phyloP scores from a whole-genome alignment of 2,797 vertebrate genomes.

The Echeneis naucrates region DNA sequence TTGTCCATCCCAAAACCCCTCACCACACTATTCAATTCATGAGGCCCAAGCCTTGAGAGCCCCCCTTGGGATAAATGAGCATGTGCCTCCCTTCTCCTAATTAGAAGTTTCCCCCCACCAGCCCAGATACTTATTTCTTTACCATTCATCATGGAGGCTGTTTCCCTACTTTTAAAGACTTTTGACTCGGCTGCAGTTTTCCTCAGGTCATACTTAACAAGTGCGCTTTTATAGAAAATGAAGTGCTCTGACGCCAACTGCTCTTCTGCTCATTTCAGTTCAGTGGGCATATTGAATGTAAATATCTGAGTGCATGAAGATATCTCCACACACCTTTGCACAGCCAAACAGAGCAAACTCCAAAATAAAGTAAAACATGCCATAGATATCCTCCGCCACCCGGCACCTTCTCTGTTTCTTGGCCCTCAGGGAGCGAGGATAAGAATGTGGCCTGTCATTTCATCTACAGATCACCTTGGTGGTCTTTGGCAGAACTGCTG shows the following conservation, averaged over 20 bases:
- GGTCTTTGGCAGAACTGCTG: constrained; percentile 78
- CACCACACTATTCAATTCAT: constrained; percentile 79
- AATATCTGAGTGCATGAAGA: constrained; percentile 52
- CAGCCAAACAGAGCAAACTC: constrained; percentile 44
- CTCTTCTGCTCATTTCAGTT: constrained; percentile 43
- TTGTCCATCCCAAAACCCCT: constrained; percentile 71
- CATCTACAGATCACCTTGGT: constrained; percentile 74
- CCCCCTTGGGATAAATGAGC: constrained; percentile 69
- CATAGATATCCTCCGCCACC: constrained; percentile 33
- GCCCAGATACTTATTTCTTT: constrained; percentile 76
- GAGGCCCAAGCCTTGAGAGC: constrained; percentile 66
- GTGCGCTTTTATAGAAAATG: constrained; percentile 67
- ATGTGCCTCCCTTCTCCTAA: constrained; percentile 71
- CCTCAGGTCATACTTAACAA: constrained; percentile 57
- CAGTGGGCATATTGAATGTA: constrained; percentile 63
- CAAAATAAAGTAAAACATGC: constrained; percentile 52
- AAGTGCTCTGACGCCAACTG: constrained; percentile 28
- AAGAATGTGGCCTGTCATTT: constrained; percentile 73
- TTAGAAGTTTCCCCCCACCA: constrained; percentile 75
- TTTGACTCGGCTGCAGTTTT: constrained; percentile 52
- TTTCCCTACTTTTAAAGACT: constrained; percentile 55
- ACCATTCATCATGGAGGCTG: constrained; percentile 78
- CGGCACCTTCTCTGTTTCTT: constrained; percentile 41
- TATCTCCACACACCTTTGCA: constrained; percentile 46
- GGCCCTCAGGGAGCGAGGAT: constrained; percentile 40